Evolutionary conservation across 2,113 vertebrate species (phyloP).

Genomic region (Brachyhypopomus occidentalis): DNA sequence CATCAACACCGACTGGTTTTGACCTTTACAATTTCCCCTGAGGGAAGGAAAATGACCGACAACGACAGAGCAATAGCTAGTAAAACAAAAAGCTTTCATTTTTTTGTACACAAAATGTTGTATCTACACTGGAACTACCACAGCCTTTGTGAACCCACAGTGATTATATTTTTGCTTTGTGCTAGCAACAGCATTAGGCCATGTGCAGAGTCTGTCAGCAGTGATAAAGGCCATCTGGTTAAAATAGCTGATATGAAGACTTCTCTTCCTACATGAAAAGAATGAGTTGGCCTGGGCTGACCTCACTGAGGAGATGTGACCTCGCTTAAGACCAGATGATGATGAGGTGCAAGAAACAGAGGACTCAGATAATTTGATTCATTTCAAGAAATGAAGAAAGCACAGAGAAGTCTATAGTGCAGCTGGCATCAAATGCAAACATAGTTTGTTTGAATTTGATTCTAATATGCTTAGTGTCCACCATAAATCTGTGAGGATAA

Average conservation of each 20-base stretch:
- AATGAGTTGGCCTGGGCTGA: conserved; percentile 13
- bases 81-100: not conserved
- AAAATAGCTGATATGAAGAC: conserved; percentile 62
- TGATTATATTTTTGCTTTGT: conserved; percentile 26
- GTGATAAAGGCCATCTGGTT: conserved; percentile 64
- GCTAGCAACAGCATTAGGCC: conserved; percentile 43
- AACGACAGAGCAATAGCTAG: conserved; percentile 15
- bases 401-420: not conserved
- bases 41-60: conserved; percentile 22
- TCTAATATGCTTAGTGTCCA: not conserved
- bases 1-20: conserved; percentile 39
- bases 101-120: not conserved
- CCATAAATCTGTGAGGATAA: not conserved
- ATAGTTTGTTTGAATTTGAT: conserved; percentile 18
- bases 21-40: conserved; percentile 30
- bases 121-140: conserved; percentile 1
- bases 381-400: conserved; percentile 26
- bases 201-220: conserved; percentile 52
- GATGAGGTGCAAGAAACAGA: conserved; percentile 66
- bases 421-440: too few species aligned
- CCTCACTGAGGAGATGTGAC: conserved; percentile 24
- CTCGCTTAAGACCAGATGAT: conserved; percentile 18
- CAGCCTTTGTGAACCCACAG: conserved; percentile 3
- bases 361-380: conserved; percentile 30
- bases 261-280: conserved; percentile 39